Evolutionary conservation across 2,888 invertebrate genomes (phyloP), one percentile per base, ranked within the genome.

Genomic region (Xestia xanthographa): DNA sequence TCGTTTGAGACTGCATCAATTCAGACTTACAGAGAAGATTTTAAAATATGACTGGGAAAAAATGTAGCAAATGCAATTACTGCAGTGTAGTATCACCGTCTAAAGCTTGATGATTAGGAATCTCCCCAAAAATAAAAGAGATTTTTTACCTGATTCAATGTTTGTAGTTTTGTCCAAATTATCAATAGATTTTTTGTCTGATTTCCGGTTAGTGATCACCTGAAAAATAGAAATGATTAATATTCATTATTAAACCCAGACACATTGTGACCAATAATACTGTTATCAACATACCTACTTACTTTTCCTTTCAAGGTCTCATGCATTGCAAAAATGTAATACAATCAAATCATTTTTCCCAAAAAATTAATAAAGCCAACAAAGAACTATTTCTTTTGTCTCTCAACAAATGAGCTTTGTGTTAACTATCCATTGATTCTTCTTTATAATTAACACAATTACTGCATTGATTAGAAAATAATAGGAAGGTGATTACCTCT

Each of bases 131-230:
- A 20, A 1, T 17, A 5, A n/a, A n/a, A 56, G 26, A 56, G 1
- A 50, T 1, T 56, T 17, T 14, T 22, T 70, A 76, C 75, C 70
- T 75, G 70, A 34, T 29, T 17, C 14, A 14, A 34, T 4, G 5
- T 50, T 14, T 22, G 58, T 9, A 20, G 11, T n/a, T 50, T 29
- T 48, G 11, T 53, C 34, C 5, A 22, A 43, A 53, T 1, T 29
- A 3, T 67, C 14, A 22, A 56, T 56, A 11, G 12, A 53, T 58
- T 60, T 65, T 4, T 71, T 34, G 17, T 66, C 69, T 20, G 38
- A 43, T 69, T 69, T 82, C 62, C 74, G 66, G n/a, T 72, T 72
- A 17, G 17, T 48, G 17, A 82, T 74, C 0, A 66, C 60, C 82
- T 81, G 38, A 38, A 77, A 77, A 62, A 68, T 1, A 14, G 14